Conservation (phyloP, 1,140 invertebrate genomes). For the Drosophila azteca region DNA sequence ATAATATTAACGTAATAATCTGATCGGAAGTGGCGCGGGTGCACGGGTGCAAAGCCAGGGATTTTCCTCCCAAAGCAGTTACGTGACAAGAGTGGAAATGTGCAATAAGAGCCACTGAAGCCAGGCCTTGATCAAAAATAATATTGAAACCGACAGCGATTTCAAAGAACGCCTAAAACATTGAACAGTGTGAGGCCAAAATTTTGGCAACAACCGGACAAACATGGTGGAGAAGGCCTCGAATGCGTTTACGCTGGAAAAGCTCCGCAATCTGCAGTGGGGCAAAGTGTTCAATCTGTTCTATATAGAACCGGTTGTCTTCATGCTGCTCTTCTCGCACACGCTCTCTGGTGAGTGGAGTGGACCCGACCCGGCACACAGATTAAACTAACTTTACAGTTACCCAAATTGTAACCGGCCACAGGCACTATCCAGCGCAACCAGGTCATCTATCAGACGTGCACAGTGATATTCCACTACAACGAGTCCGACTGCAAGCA, state of each 20-base stretch:
- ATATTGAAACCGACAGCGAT: background rate
- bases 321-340: slow-evolving; percentile 74
- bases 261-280: slow-evolving; percentile 65
- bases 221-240: slow-evolving; percentile 72
- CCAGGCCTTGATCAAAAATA: background rate
- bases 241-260: slow-evolving; percentile 45
- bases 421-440: slow-evolving; percentile 85
- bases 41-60: background rate
- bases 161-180: background rate
- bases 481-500: slow-evolving; percentile 85
- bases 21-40: slow-evolving; percentile 9
- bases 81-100: slow-evolving; percentile 45
- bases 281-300: slow-evolving; percentile 74
- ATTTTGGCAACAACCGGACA: slow-evolving; percentile 14
- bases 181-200: slow-evolving; percentile 17
- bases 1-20: slow-evolving; percentile 31
- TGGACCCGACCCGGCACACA: background rate
- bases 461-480: slow-evolving; percentile 84
- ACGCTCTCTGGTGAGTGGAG: slow-evolving; percentile 74
- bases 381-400: background rate
- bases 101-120: background rate
- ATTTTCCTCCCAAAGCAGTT: slow-evolving; percentile 14
- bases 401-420: slow-evolving; percentile 26
- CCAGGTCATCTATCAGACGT: slow-evolving; percentile 85
- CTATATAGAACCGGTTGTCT: slow-evolving; percentile 79